Base-by-base conservation (phyloP, 2,888 invertebrate genomes). In the Nomada goodeniana region DNA sequence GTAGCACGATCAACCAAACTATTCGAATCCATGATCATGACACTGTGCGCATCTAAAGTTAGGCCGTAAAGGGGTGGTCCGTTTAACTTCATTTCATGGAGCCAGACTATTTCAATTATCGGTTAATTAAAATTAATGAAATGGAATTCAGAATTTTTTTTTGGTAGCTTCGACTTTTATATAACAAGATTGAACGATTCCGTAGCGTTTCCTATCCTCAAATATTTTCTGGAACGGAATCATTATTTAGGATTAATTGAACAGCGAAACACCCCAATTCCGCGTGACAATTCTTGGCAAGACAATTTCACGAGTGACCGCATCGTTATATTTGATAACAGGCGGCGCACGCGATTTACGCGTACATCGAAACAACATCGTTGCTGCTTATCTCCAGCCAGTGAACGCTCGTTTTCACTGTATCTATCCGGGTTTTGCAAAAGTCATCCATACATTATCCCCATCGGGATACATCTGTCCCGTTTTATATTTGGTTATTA, bases 401-500 rank as follows among this genome's bases (percentile, higher is more conserved):
- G 36, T 50, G 57, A 76, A 63, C 61, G 53, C 13, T 13, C 55
- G 55, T 44, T 20, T 42, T 13, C 20, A 42, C 10, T 26, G 60
- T n/a, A n/a, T 42, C 42, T 60, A 60, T 61, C 68, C 57, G 11
- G 15, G 26, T 47, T 57, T 23, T 10, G 23, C n/a, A 7, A 7
- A 44, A 36, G 15, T 11, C 20, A 36, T 50, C 42, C n/a, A 18
- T 18, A 15, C n/a, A 50, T 61, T 72, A 70, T 82, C 72, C 59
- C 23, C 4, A 2, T 60, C 26, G 67, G 18, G 50, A 68, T n/a
- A 50, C 23, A 53, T 68, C 68, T 47, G 11, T 52, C 15, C 72
- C 72, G 59, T 60, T 80, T 81, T 79, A 74, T 77, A 71, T 76
- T 81, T 47, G 82, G 69, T 57, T 57, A 20, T 76, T 76, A 76